These are phyloP conservation scores for Zapus hudsonius DNA, from an alignment of 2,113 vertebrate genomes.

Conservation along the genomic window DNA sequence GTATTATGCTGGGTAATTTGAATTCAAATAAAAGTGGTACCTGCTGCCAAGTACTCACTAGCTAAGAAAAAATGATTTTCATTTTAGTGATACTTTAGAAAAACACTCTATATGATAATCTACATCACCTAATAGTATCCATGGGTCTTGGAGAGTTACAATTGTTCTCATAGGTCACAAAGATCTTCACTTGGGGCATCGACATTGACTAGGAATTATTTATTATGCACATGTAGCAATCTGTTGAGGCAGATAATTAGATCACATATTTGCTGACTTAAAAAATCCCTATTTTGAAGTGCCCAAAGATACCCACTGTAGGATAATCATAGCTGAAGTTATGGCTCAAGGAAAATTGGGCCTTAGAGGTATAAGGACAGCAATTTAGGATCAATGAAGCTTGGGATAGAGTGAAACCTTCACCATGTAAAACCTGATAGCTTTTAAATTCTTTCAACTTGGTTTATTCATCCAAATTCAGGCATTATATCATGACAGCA, in stretches of 20 bases:
- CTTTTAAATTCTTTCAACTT: background rate
- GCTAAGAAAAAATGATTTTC: background rate
- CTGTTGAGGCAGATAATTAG: background rate
- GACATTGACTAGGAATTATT: background rate
- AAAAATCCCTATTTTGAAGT: background rate
- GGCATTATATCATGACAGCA: background rate
- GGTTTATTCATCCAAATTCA: background rate
- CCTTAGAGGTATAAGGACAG: background rate
- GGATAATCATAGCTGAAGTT: background rate
- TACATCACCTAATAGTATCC: background rate
- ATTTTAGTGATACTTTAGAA: background rate
- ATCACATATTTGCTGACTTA: background rate
- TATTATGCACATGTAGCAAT: background rate
- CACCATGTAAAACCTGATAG: background rate
- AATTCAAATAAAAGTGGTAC: background rate
- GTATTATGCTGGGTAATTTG: background rate
- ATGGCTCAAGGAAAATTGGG: background rate
- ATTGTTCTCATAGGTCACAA: background rate
- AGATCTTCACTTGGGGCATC: background rate
- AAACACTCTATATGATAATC: background rate
- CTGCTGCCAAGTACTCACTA: background rate
- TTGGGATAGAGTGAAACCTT: background rate
- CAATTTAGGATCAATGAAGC: background rate
- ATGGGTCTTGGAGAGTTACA: background rate
- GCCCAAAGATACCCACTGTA: background rate